Evolutionary conservation across 2,113 vertebrate species (phyloP).

Genomic region (Platysteira castanea): DNA sequence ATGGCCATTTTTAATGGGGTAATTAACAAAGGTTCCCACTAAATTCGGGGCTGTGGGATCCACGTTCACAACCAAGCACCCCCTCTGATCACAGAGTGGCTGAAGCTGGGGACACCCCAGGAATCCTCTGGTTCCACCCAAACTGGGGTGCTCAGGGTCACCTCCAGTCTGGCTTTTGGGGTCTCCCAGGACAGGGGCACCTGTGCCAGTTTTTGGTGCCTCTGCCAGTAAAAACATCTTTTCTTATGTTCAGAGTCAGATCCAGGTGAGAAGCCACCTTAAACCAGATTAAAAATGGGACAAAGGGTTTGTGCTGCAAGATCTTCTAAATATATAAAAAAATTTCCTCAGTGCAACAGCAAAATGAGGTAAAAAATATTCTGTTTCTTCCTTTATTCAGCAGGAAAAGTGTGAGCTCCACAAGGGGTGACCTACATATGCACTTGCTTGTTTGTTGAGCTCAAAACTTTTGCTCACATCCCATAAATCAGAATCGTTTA

Average conservation of each 20-base stretch:
- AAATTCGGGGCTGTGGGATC: too few species aligned
- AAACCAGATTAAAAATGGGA: neutral
- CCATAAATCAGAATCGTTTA: neutral
- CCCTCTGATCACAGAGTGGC: neutral
- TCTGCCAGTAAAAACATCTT: neutral
- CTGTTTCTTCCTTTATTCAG: neutral
- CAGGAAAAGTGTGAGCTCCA: neutral
- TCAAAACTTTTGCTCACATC: neutral
- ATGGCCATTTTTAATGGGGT: rapidly evolving
- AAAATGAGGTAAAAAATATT: neutral
- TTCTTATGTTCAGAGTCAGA: neutral
- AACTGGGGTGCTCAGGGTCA: neutral
- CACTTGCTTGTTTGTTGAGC: neutral
- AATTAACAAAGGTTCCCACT: neutral
- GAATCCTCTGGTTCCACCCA: neutral
- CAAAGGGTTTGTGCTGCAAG: neutral
- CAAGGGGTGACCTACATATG: neutral
- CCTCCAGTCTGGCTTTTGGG: neutral
- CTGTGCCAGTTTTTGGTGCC: neutral
- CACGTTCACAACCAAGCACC: neutral
- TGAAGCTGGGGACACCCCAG: neutral
- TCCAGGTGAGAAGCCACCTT: neutral
- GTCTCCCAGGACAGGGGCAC: neutral
- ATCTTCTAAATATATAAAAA: neutral
- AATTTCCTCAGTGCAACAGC: neutral